Evolutionary conservation across 2,113 vertebrate species (phyloP).

Genomic region (Corapipo altera): DNA sequence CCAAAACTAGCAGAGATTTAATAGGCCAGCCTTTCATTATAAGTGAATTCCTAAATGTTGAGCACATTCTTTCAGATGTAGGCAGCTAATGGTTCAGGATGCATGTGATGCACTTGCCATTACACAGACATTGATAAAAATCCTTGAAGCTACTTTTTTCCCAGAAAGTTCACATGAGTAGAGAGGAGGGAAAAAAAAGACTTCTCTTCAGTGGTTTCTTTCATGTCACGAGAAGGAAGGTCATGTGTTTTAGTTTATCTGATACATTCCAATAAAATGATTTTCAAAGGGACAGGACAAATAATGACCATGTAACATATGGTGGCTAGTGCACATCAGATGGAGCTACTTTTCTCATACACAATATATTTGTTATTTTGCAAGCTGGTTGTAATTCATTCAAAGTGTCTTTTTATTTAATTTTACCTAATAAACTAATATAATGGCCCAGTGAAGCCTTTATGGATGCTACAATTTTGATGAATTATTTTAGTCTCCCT

Average conservation of each 20-base stretch:
- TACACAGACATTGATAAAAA: constrained; percentile 66
- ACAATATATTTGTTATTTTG: constrained; percentile 72
- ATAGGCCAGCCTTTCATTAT: constrained; percentile 79
- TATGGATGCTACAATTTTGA: constrained; percentile 55
- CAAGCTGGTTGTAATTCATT: constrained; percentile 71
- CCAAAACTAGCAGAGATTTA: constrained; percentile 67
- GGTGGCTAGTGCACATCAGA: constrained; percentile 67
- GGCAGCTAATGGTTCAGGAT: constrained; percentile 64
- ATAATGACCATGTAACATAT: constrained; percentile 74
- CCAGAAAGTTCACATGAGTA: constrained; percentile 64
- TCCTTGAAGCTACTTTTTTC: constrained; percentile 63
- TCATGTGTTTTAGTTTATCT: constrained; percentile 81
- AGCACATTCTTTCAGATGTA: constrained; percentile 72
- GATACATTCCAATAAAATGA: constrained; percentile 85
- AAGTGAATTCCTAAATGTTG: constrained; percentile 80
- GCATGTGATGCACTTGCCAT: constrained; percentile 75
- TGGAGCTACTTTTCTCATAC: constrained; percentile 74
- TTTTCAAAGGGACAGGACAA: constrained; percentile 81
- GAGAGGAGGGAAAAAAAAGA: neutral
- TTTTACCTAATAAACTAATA: constrained; percentile 73
- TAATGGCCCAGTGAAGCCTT: constrained; percentile 64
- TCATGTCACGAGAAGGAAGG: constrained; percentile 73
- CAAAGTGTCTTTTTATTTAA: constrained; percentile 57
- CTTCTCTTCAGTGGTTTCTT: constrained; percentile 74
- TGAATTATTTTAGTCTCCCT: constrained; percentile 16